Evolutionary conservation across 2,113 vertebrate species (phyloP).

Genomic region (Oryzias curvinotus): DNA sequence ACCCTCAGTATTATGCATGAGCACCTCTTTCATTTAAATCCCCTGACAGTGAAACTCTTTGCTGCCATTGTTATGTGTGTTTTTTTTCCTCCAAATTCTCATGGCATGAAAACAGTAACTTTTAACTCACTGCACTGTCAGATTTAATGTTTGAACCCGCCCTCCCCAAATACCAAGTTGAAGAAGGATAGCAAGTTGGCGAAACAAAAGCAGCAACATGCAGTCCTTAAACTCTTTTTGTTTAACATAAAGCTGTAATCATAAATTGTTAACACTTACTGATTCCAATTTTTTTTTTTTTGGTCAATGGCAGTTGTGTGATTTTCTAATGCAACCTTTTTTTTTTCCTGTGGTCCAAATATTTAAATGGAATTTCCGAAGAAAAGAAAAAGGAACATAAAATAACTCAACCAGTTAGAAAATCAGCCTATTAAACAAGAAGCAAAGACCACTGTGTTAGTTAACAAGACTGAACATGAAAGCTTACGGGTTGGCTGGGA

Average conservation of each 20-base stretch:
- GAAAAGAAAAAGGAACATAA: not conserved
- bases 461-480: not conserved
- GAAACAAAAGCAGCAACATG: not conserved
- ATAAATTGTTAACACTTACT: not conserved
- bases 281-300: not conserved
- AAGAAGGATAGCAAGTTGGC: not conserved
- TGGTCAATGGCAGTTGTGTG: not conserved
- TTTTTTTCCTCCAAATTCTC: slow-evolving; percentile 11
- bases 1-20: slow-evolving; percentile 51
- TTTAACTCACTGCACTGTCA: not conserved
- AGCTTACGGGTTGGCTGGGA: not conserved
- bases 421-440: not conserved
- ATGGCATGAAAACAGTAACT: slow-evolving; percentile 20
- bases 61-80: slow-evolving; percentile 7
- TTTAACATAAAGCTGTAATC: not conserved
- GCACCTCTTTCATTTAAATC: slow-evolving; percentile 31
- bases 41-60: slow-evolving; percentile 6
- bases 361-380: not conserved
- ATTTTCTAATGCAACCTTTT: not conserved
- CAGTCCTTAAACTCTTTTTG: not conserved
- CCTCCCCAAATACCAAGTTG: not conserved
- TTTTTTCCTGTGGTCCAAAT: not conserved
- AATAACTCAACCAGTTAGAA: not conserved
- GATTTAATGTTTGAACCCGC: not conserved
- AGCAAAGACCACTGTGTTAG: not conserved